Evolutionary conservation across 2,113 vertebrate species (phyloP), one percentile per base, ranked within the genome.

Genomic region (Podarcis raffonei): DNA sequence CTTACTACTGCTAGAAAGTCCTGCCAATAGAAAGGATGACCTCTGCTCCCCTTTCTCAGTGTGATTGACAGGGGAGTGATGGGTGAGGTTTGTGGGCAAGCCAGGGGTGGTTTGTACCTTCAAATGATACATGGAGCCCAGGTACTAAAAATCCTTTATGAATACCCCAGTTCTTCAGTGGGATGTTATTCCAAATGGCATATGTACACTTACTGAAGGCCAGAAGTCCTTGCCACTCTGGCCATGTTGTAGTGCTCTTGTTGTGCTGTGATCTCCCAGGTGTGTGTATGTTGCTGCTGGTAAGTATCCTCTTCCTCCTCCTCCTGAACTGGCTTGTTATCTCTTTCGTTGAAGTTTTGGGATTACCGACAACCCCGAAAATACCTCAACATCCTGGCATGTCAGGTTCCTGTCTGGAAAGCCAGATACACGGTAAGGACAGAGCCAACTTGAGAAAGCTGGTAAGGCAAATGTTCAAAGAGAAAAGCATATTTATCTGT

Each of bases 321-420:
- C 78, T 89, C 6, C 13, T 94, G 85, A 83, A 30, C 93, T 90
- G 89, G 62, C 86, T 90, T 93, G 89, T 86, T 91, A 79, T 95
- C 48, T 88, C 23, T 68, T 89, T 86, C 91, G 74, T 93, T 95
- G 1, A 85, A 99, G 98, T 99, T 99, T 93, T 99, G 99, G 99
- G 99, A 99, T 97, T 99, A 97, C 94, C 97, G 99, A 89, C 98
- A 99, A 94, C 99, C 99, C 88, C 97, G 99, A 94, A 99, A 99
- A 93, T 99, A 99, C 96, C 97, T 99, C 94, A 99, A 94, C 94
- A 98, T 99, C 93, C 96, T 99, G 91, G 98, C 98, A 77, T 99
- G 99, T 92, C 99, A 99, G 95, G 98, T 99, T 74, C 99, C 99
- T 0, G 99, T 99, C 89, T 99, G 99, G 99, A 99, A 99, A 94